Evolutionary conservation across 1,140 invertebrate species (phyloP).

Genomic region (Zaprionus camerounensis): DNA sequence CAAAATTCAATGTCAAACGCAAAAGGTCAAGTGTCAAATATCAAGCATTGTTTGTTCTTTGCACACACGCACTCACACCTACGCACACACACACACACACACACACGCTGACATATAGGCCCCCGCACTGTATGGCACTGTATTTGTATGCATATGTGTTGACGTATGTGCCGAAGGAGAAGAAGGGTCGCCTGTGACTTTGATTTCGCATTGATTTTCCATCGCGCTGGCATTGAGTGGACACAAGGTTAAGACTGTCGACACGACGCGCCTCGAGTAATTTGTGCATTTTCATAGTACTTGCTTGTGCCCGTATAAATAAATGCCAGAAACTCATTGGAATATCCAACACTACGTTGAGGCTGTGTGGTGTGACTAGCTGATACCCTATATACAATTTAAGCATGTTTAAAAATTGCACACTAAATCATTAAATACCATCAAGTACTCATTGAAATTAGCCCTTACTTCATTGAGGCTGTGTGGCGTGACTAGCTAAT

Average conservation of each 20-base stretch:
- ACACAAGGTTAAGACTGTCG: constrained; percentile 21
- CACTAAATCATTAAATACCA: no score
- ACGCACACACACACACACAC: neutral
- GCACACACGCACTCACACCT: constrained; percentile 2
- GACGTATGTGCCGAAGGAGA: neutral
- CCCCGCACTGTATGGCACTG: neutral
- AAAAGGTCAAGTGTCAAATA: constrained; percentile 48
- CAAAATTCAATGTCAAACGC: constrained; percentile 41
- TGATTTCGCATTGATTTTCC: constrained; percentile 65
- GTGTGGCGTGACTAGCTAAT: neutral
- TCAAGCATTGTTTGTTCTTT: constrained; percentile 24
- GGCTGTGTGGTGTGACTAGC: neutral
- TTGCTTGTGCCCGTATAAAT: constrained; percentile 4
- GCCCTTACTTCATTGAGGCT: no score
- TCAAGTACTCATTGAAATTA: no score
- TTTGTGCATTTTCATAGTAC: neutral
- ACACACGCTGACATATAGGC: neutral
- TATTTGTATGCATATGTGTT: neutral
- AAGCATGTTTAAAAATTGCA: no score
- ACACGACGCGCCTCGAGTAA: neutral
- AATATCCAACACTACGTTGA: neutral
- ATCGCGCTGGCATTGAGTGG: constrained; percentile 23
- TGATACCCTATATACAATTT: neutral
- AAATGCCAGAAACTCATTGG: neutral
- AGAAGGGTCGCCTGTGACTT: constrained; percentile 27